A percentile compares a stretch with the other conserved stretches of the same genome.
These are phyloP conservation scores for Acleris sparsana DNA, from an alignment of 2,888 invertebrate species.

Conservation along the genomic window DNA sequence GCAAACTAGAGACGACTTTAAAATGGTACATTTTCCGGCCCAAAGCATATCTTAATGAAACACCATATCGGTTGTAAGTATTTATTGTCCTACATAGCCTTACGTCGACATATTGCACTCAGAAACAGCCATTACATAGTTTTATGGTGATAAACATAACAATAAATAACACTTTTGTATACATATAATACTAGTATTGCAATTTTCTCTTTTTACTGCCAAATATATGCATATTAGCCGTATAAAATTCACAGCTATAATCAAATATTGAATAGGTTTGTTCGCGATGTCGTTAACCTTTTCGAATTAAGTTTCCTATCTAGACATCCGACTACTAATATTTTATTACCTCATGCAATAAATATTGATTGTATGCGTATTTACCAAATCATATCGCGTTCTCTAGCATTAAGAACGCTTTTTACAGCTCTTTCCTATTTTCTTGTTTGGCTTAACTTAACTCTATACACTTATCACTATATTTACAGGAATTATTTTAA, in stretches of 20 bases:
- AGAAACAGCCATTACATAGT: constrained; percentile 47
- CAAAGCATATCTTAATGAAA: constrained; percentile 19
- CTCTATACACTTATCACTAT: constrained; percentile 21
- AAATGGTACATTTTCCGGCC: too few relatives aligned
- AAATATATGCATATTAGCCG: constrained; percentile 3
- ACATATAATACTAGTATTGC: constrained; percentile 1
- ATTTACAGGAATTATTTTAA: constrained; percentile 26
- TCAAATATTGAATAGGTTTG: constrained; percentile 15
- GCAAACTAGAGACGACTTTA: background rate
- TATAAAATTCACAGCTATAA: background rate
- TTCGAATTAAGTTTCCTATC: constrained; percentile 1
- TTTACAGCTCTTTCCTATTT: constrained; percentile 3
- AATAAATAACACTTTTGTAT: constrained; percentile 44
- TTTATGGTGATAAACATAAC: constrained; percentile 27
- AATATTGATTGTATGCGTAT: constrained; percentile 14
- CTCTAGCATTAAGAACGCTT: background rate
- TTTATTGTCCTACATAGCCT: constrained; percentile 45
- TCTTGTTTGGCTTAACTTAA: background rate
- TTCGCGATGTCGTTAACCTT: background rate
- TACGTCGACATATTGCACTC: constrained; percentile 66
- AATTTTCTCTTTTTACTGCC: constrained; percentile 1
- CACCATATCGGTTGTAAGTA: constrained; percentile 39
- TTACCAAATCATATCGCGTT: constrained; percentile 7
- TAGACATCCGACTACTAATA: background rate
- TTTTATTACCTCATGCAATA: background rate